phyloP scores from a whole-genome alignment of 1,140 invertebrate species.

The Choristoneura fumiferana region DNA sequence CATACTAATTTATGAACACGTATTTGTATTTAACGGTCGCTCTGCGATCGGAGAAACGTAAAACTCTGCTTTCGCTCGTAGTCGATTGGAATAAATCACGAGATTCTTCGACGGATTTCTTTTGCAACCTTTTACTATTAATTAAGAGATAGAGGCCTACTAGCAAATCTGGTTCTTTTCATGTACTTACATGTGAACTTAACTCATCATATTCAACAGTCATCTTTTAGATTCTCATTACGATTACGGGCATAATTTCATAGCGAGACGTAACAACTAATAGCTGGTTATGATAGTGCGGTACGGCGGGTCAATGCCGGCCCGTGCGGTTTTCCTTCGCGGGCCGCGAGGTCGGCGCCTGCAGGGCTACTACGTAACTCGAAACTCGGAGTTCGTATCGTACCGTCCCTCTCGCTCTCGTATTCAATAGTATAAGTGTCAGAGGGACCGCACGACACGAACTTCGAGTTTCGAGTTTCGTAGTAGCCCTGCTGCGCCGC shows the following conservation, averaged over 20 bases:
- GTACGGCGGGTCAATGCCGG: conserved; percentile 45
- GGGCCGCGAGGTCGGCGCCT: conserved; percentile 45
- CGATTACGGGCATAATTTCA: conserved; percentile 9
- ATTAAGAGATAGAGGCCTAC: not conserved
- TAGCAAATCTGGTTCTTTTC: too few relatives aligned
- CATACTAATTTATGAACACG: not conserved
- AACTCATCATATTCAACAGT: not conserved
- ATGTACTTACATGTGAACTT: too few relatives aligned
- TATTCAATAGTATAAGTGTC: too few relatives aligned
- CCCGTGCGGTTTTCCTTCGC: conserved; percentile 50
- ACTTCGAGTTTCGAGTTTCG: too few relatives aligned
- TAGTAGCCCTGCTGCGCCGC: too few relatives aligned
- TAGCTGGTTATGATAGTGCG: conserved; percentile 14
- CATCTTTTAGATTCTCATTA: conserved; percentile 14
- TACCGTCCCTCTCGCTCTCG: too few relatives aligned
- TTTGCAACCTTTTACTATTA: not conserved
- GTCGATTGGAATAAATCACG: not conserved
- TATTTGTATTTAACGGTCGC: conserved; percentile 1
- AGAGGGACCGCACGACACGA: too few relatives aligned
- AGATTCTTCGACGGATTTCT: not conserved
- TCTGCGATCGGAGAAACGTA: not conserved
- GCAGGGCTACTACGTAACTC: too few relatives aligned
- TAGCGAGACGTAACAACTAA: conserved; percentile 12
- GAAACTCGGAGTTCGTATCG: too few relatives aligned
- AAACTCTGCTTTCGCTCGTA: not conserved